Base-by-base conservation (phyloP, 2,888 invertebrate genomes). In the Oegoconia quadripuncta region DNA sequence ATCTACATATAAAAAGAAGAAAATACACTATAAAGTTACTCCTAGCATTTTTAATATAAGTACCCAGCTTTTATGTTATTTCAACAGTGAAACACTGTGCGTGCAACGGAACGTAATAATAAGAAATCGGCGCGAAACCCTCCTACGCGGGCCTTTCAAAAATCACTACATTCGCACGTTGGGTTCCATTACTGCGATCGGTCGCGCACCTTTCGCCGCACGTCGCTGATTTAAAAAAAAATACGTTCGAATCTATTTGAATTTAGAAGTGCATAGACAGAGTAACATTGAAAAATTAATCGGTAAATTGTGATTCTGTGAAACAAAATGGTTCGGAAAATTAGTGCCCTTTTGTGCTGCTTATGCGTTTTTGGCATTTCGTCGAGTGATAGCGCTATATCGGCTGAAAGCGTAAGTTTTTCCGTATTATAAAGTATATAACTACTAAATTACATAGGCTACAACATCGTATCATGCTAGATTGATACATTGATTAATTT, bases 101-200 rank as follows among this genome's bases (percentile, higher is more conserved):
- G 60, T 69, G 43, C 59, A 80, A 79, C 64, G 75, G 64, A 82
- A 81, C 82, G 81, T 44, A 46, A 30, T 39, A 29, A 48, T 48
- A 59, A 59, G 67, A 73, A 77, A 77, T 73, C 59, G 67, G 80
- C 83, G 83, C 71, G 74, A 81, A 82, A 70, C 87, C 86, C 82
- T 75, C 84, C 86, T 84, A 86, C 84, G 84, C 86, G 86, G 80
- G 84, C 83, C 86, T 84, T 87, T 87, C 86, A 84, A 87, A 84
- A 81, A 75, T 77, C 68, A 55, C 57, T 63, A 74, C 82, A 76
- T 72, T 73, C 67, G 64, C 70, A 58, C 64, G 59, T 65, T 55
- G 59, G 58, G 69, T 64, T 64, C 65, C 75, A 80, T 64, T n/a
- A 78, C 64, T 55, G 73, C 68, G 67, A 66, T 61, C 67, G 65